Conservation (phyloP, 2,888 invertebrate genomes). For the Marronus borbonicus region DNA sequence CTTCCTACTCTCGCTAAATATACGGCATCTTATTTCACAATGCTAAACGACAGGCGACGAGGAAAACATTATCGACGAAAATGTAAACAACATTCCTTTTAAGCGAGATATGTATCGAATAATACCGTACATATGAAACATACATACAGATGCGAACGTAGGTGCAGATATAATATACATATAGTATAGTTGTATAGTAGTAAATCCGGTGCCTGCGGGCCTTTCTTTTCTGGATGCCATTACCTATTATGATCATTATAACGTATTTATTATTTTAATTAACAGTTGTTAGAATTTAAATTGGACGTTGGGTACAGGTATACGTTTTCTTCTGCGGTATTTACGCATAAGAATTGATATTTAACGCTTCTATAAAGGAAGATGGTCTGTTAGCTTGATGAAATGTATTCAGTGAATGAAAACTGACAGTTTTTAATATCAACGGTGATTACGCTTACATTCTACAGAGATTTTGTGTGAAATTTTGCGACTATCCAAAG, state of each 20-base stretch:
- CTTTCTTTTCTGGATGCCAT: slow-evolving; percentile 35
- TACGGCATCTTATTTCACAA: neutral
- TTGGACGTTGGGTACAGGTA: slow-evolving; percentile 35
- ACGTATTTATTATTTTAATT: slow-evolving; percentile 48
- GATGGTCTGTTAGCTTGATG: neutral
- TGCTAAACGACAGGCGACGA: neutral
- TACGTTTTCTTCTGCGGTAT: neutral
- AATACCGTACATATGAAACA: slow-evolving; percentile 25
- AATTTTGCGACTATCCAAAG: no score
- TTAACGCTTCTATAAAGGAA: neutral
- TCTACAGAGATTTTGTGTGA: no score
- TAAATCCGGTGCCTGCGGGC: slow-evolving; percentile 33
- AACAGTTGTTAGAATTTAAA: slow-evolving; percentile 47
- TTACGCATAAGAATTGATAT: slow-evolving; percentile 11
- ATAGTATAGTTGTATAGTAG: slow-evolving; percentile 12
- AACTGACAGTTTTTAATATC: no score
- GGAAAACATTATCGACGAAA: slow-evolving; percentile 27
- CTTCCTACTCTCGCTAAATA: neutral
- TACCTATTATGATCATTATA: slow-evolving; percentile 46
- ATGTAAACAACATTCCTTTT: slow-evolving; percentile 45
- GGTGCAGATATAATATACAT: neutral
- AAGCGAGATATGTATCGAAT: slow-evolving; percentile 39
- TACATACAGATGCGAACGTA: slow-evolving; percentile 8
- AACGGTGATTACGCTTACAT: no score
- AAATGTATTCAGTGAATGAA: no score